A percentile compares a stretch with the other conserved stretches of the same genome.
Evolutionary conservation across 1,140 invertebrate species (phyloP).

Genomic region (Zaprionus tsacasi): DNA sequence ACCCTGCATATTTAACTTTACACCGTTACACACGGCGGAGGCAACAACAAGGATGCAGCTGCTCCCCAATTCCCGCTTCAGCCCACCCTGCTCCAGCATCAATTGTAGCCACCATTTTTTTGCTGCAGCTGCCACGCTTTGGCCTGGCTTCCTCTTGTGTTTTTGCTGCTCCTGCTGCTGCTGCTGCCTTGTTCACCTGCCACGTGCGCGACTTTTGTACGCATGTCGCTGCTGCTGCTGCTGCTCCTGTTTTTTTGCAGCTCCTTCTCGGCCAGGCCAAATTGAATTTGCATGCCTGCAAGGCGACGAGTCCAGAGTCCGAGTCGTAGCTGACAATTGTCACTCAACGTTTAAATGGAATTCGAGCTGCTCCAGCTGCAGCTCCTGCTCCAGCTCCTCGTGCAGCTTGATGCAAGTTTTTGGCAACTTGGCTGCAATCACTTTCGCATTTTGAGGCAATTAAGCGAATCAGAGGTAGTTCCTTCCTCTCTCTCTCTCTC

Average conservation of each 20-base stretch:
- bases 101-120: conserved; percentile 66
- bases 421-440: conserved; percentile 59
- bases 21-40: conserved; percentile 11
- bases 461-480: conserved; percentile 48
- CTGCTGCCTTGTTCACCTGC: conserved; percentile 55
- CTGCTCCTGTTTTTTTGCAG: conserved; percentile 54
- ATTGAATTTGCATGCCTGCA: conserved; percentile 77
- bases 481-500: background rate
- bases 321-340: conserved; percentile 60
- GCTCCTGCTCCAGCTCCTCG: no score
- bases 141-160: background rate
- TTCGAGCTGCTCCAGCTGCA: background rate
- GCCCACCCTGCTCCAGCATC: conserved; percentile 19
- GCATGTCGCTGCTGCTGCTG: conserved; percentile 53
- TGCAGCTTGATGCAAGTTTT: conserved; percentile 9
- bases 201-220: conserved; percentile 71
- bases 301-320: conserved; percentile 44
- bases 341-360: conserved; percentile 52
- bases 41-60: conserved; percentile 38
- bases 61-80: background rate
- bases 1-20: conserved; percentile 62
- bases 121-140: conserved; percentile 2
- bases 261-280: conserved; percentile 45
- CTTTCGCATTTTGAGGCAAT: conserved; percentile 76
- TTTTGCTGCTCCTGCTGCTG: conserved; percentile 1